Percentiles rank a stretch among this genome's conserved stretches.
Evolutionary conservation across 2,888 invertebrate species (phyloP).

Genomic region (Schrankia costaestrigalis): DNA sequence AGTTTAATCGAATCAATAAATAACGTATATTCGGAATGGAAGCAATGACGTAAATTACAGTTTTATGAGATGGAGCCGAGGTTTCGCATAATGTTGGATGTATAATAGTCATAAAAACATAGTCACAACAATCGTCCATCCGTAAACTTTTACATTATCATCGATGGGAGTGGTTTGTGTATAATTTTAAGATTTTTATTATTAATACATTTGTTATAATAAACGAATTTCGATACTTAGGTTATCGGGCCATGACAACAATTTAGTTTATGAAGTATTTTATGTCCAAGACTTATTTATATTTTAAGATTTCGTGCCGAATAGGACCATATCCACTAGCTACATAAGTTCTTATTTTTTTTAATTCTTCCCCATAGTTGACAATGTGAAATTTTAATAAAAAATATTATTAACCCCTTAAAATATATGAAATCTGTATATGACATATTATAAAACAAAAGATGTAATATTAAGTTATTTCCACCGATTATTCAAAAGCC

Average conservation of each 20-base stretch:
- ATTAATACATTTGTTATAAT: conserved; percentile 63
- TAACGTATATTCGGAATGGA: conserved; percentile 39
- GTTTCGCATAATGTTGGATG: conserved; percentile 57
- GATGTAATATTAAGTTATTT: conserved; percentile 50
- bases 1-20: conserved; percentile 25
- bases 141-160: conserved; percentile 66
- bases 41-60: conserved; percentile 57
- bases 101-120: conserved; percentile 67
- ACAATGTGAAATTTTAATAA: conserved; percentile 7
- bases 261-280: conserved; percentile 62
- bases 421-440: conserved; percentile 6
- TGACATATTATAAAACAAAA: conserved; percentile 15
- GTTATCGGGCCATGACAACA: conserved; percentile 77
- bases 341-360: conserved; percentile 26
- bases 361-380: conserved; percentile 15
- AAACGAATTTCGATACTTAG: conserved; percentile 66
- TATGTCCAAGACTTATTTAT: conserved; percentile 71
- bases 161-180: conserved; percentile 73
- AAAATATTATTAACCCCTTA: conserved; percentile 3
- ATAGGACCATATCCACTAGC: conserved; percentile 33
- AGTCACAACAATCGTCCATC: conserved; percentile 68
- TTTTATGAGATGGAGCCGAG: conserved; percentile 55
- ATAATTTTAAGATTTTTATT: conserved; percentile 63
- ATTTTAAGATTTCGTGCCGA: conserved; percentile 51
- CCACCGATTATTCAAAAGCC: conserved; percentile 76